Evolutionary conservation across 2,888 invertebrate species (phyloP).

Genomic region (Tenthredo amoena): DNA sequence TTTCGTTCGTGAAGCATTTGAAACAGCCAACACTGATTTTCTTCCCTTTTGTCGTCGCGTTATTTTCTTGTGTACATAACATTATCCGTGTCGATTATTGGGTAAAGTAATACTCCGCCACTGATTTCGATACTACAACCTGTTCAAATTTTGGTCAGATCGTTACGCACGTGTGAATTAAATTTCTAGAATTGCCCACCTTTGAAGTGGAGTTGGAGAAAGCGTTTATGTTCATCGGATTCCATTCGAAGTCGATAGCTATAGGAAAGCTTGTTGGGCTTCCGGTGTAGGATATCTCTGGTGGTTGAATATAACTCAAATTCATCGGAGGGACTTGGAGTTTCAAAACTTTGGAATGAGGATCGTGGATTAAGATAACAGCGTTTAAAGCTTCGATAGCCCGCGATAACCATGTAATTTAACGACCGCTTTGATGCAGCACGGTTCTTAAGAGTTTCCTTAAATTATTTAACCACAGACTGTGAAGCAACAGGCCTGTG

Average conservation of each 20-base stretch:
- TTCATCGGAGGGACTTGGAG: conserved; percentile 8
- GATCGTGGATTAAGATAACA: conserved; percentile 17
- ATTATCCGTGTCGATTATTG: background rate
- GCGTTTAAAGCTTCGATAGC: conserved; percentile 37
- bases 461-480: conserved; percentile 24
- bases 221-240: conserved; percentile 25
- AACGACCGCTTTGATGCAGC: conserved; percentile 37
- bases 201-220: conserved; percentile 26
- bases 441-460: conserved; percentile 11
- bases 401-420: conserved; percentile 37
- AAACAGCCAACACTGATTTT: background rate
- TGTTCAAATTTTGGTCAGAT: background rate
- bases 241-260: background rate
- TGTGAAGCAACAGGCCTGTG: background rate
- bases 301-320: conserved; percentile 38
- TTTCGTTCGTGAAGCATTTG: background rate
- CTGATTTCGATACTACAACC: background rate
- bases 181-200: conserved; percentile 16
- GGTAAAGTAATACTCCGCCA: background rate
- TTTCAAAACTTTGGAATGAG: conserved; percentile 25
- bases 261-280: conserved; percentile 25
- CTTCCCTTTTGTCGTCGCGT: background rate
- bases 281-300: background rate
- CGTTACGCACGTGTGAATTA: background rate
- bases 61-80: background rate